phyloP scores from a whole-genome alignment of 2,113 vertebrate species.

The Colaptes auratus region DNA sequence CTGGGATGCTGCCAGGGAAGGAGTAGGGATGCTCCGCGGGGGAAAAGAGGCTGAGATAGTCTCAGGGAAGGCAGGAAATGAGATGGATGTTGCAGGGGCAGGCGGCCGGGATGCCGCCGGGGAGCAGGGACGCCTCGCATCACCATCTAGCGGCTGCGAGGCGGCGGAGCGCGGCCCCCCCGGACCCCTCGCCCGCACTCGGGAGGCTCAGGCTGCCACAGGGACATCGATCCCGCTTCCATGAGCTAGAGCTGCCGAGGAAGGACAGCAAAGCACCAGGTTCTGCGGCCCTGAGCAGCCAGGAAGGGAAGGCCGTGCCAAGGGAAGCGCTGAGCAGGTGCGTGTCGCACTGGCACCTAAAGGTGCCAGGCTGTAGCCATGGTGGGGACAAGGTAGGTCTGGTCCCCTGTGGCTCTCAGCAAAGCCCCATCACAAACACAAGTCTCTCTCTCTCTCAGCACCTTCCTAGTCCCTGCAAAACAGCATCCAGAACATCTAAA shows the following conservation, averaged over 20 bases:
- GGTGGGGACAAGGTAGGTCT: fast-evolving
- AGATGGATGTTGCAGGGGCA: background rate
- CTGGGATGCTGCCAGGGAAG: background rate
- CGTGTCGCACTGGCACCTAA: background rate
- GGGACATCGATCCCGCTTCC: background rate
- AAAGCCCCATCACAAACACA: fast-evolving
- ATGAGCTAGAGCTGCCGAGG: background rate
- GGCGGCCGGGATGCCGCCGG: background rate
- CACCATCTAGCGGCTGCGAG: background rate
- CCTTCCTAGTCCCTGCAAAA: background rate
- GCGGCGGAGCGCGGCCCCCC: background rate
- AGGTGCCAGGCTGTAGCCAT: background rate
- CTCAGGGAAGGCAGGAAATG: background rate
- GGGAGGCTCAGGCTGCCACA: background rate
- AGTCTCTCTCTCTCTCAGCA: too few relatives aligned
- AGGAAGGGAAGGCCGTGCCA: background rate
- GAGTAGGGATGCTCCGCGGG: background rate
- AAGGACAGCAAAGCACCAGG: fast-evolving
- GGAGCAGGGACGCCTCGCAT: background rate
- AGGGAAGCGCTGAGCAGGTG: background rate
- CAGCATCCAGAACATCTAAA: background rate
- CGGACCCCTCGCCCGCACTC: too few relatives aligned
- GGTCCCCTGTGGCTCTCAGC: fast-evolving
- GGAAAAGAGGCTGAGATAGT: background rate
- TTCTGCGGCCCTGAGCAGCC: too few relatives aligned